Evolutionary conservation across 2,113 vertebrate genomes (phyloP).

Genomic region (Micronycteris hirsuta): DNA sequence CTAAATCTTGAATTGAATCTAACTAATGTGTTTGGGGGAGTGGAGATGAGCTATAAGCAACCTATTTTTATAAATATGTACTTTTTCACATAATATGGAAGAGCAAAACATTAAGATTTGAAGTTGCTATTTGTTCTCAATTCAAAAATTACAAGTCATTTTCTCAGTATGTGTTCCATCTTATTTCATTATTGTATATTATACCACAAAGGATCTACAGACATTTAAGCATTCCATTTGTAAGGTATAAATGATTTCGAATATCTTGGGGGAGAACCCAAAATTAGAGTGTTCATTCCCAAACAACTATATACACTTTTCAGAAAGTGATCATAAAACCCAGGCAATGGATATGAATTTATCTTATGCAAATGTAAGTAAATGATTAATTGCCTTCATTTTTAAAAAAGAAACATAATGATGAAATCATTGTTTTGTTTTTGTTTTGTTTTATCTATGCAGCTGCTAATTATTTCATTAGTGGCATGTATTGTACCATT

Average conservation of each 20-base stretch:
- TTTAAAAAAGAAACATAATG: not conserved
- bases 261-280: not conserved
- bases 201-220: not conserved
- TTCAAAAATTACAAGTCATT: not conserved
- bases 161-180: not conserved
- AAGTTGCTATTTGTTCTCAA: not conserved
- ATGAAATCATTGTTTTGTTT: not conserved
- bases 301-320: not conserved
- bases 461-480: not conserved
- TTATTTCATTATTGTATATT: not conserved
- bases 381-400: not conserved
- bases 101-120: not conserved
- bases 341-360: not conserved
- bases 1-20: not conserved
- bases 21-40: not conserved
- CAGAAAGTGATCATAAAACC: not conserved
- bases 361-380: not conserved
- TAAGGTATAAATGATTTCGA: not conserved
- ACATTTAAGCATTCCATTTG: not conserved
- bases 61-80: not conserved
- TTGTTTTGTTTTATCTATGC: not conserved
- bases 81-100: not conserved
- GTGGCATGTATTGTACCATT: not conserved
- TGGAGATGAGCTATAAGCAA: not conserved
- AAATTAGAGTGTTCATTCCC: not conserved